Conservation (phyloP, 2,113 vertebrate species). For the Odocoileus virginianus region DNA sequence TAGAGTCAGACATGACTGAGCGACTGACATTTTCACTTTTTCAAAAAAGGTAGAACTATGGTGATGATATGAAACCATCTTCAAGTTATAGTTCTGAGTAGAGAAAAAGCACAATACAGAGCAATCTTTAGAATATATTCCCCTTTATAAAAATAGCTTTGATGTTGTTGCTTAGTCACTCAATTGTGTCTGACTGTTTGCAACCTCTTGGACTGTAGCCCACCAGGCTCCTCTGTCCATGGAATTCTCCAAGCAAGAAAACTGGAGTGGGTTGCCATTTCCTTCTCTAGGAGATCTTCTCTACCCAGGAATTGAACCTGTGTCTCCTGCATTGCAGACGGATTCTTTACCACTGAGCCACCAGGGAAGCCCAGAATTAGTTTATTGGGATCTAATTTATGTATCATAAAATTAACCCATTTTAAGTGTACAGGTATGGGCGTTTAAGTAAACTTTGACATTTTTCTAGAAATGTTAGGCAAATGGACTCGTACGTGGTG, state of each 20-base stretch:
- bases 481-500: background rate
- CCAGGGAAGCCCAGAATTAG: background rate
- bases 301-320: background rate
- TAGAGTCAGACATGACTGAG: background rate
- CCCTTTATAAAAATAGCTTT: background rate
- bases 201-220: background rate
- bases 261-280: background rate
- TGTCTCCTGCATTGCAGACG: rapidly evolving
- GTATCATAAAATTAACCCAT: background rate
- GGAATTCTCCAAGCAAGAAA: background rate
- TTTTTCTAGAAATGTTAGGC: background rate
- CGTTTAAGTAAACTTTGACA: background rate
- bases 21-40: background rate
- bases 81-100: background rate
- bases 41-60: background rate
- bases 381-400: background rate
- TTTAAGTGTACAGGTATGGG: background rate
- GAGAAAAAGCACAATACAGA: background rate
- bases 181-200: background rate
- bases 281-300: background rate
- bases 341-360: background rate
- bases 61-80: background rate
- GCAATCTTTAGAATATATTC: background rate
- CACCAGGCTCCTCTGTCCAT: background rate
- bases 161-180: background rate